These are phyloP conservation scores for Eulacestoma nigropectus DNA, from an alignment of 2,113 vertebrate genomes.

Conservation along the genomic window DNA sequence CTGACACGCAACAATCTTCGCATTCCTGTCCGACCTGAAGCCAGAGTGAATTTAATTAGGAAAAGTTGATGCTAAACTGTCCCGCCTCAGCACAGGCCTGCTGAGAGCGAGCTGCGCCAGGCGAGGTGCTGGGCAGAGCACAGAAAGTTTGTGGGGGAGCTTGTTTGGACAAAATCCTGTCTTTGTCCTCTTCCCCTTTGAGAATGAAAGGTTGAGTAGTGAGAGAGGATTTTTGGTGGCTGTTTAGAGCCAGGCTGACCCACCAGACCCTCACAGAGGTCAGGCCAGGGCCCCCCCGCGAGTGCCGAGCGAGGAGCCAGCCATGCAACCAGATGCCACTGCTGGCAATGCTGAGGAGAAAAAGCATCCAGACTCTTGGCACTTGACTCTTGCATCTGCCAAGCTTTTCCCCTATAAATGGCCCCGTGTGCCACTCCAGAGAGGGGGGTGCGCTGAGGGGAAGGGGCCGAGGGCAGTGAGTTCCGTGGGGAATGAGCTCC, in stretches of 20 bases:
- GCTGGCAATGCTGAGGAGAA: slow-evolving; percentile 24
- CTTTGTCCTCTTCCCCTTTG: neutral
- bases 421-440: neutral
- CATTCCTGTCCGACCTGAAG: slow-evolving; percentile 16
- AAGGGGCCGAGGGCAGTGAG: neutral
- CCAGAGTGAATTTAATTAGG: neutral
- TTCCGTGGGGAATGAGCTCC: neutral
- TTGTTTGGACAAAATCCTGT: neutral
- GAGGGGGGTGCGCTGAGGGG: neutral
- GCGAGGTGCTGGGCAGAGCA: neutral
- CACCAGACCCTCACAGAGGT: neutral
- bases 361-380: slow-evolving; percentile 44
- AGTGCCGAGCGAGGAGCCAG: neutral
- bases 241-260: neutral
- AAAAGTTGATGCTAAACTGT: neutral
- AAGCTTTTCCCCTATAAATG: neutral
- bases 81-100: neutral
- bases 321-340: slow-evolving; percentile 53
- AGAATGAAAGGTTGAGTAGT: neutral
- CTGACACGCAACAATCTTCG: neutral
- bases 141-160: too few species aligned
- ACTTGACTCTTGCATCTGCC: slow-evolving; percentile 50
- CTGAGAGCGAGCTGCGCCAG: neutral
- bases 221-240: neutral
- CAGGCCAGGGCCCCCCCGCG: neutral